Conservation (phyloP, 1,140 invertebrate species). For the Dolichoris vasculosae region DNA sequence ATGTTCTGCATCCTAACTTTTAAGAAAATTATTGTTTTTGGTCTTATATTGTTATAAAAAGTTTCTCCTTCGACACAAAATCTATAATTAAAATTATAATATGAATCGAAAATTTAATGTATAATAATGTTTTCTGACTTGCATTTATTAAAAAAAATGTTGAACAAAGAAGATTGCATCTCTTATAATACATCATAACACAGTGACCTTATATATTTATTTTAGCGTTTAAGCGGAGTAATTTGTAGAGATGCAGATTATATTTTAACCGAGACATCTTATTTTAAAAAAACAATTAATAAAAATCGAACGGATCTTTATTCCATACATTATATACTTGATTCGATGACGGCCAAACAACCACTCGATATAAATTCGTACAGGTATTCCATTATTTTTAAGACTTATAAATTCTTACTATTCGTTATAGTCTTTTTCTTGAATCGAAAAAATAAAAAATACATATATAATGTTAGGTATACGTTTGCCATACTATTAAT, state of each 20-base stretch:
- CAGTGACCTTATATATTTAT: neutral
- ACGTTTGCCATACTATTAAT: neutral
- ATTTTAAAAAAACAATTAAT: neutral
- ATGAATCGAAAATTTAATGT: too few relatives aligned
- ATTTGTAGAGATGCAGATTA: slow-evolving; percentile 33
- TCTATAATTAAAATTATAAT: too few relatives aligned
- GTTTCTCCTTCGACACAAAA: too few relatives aligned
- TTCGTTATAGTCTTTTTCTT: too few relatives aligned
- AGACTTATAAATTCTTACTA: too few relatives aligned
- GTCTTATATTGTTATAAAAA: neutral
- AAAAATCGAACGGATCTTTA: neutral
- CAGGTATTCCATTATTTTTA: neutral
- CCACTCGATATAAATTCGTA: slow-evolving; percentile 18
- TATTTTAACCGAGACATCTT: neutral
- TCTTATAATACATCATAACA: neutral
- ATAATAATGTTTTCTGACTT: neutral
- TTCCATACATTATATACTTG: slow-evolving; percentile 7
- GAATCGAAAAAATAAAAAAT: too few relatives aligned
- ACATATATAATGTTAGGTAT: too few relatives aligned
- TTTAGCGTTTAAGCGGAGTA: slow-evolving; percentile 12
- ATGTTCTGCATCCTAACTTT: neutral
- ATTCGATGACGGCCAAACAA: slow-evolving; percentile 4
- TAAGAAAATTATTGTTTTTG: neutral
- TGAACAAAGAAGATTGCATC: neutral
- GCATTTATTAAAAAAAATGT: neutral